Percentiles rank a stretch among this genome's conserved stretches.
These are phyloP conservation scores for Aldabrachelys gigantea DNA, from an alignment of 2,113 vertebrate genomes.

Conservation along the genomic window DNA sequence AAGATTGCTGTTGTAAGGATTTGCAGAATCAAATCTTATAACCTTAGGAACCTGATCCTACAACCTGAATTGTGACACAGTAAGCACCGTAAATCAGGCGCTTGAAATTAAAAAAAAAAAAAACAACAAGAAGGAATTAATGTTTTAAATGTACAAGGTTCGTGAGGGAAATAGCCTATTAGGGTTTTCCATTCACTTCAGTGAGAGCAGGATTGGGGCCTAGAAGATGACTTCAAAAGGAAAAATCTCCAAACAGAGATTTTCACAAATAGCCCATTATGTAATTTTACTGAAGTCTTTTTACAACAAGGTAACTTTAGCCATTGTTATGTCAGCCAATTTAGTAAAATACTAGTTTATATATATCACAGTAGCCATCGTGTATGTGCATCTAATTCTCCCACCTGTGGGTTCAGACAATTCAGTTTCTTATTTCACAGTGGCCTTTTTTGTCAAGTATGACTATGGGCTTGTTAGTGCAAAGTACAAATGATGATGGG, in stretches of 20 bases:
- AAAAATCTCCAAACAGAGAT: neutral
- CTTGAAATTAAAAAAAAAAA: neutral
- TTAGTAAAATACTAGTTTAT: neutral
- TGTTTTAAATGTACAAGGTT: neutral
- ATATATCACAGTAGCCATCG: neutral
- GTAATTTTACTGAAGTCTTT: neutral
- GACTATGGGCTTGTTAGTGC: neutral
- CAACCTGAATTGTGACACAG: neutral
- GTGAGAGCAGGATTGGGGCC: neutral
- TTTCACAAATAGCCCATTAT: neutral
- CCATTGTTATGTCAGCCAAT: neutral
- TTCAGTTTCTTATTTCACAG: neutral
- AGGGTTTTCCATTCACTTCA: neutral
- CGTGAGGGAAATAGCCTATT: neutral
- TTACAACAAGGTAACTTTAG: neutral
- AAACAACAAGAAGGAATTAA: neutral
- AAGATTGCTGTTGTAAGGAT: slow-evolving; percentile 46
- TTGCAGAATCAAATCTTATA: slow-evolving; percentile 10
- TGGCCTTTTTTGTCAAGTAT: neutral
- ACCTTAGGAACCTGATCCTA: neutral
- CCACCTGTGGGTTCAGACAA: neutral
- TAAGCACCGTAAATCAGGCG: neutral
- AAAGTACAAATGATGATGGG: fast-evolving
- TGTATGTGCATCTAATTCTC: neutral
- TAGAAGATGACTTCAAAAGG: neutral